Base-by-base conservation (phyloP, 2,797 vertebrate species). In the Coendou prehensilis region DNA sequence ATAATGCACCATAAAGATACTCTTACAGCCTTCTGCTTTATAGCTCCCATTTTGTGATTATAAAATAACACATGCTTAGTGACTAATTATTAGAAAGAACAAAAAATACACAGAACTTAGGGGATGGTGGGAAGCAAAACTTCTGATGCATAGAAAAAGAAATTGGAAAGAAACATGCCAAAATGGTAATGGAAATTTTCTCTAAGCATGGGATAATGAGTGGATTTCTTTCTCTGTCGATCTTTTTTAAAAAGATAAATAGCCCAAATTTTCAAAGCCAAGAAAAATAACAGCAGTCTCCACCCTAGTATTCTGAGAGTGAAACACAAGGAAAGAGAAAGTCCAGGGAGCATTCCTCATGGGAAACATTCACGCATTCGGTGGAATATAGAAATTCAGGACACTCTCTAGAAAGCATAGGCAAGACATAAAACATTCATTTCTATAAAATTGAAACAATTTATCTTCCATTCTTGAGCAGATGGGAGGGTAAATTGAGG, bases 361-460 rank as follows among this genome's bases (percentile, higher is more conserved):
- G n/a, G 94, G 93, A 96, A 89, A 97, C 28, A 90, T 56, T 79
- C 91, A 57, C 50, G 86, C 96, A 81, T 89, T 95, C 50, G 37
- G 56, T 81, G 80, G 95, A 93, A 96, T 94, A 91, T 81, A 95
- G 92, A 88, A 96, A 97, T 97, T 97, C 97, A 96, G 93, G 94
- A 89, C 95, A 94, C 95, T 97, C 71, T 80, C 96, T 95, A 89
- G 76, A 89, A 95, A 96, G 94, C 93, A 89, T 61, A 94, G 92
- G 87, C 92, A 97, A 93, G 94, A 97, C 90, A 97, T 97, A 98
- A 97, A 97, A 96, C 96, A 97, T 98, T 98, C 94, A 95, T 98
- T 98, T 98, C 95, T 97, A 88, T 92, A 97, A 98, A 97, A 98
- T 96, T 95, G 97, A 98, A 98, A 97, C 97, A 98, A 98, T 98